Evolutionary conservation across 2,113 vertebrate species (phyloP).

Genomic region (Phoenicopterus ruber): DNA sequence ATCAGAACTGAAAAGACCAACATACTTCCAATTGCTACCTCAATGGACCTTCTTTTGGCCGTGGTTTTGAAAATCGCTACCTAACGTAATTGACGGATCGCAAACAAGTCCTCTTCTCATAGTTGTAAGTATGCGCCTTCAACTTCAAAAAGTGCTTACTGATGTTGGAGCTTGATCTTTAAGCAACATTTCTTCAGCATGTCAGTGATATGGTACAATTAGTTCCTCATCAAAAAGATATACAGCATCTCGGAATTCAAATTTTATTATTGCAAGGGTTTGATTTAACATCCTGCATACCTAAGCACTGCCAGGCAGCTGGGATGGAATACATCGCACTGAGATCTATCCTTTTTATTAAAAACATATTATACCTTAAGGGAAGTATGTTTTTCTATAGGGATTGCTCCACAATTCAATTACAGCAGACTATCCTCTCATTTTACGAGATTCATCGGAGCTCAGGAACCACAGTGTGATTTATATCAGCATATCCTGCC

Average conservation of each 20-base stretch:
- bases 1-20: background rate
- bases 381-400: conserved; percentile 10
- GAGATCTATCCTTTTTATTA: conserved; percentile 56
- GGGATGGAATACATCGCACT: background rate
- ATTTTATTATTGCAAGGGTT: conserved; percentile 20
- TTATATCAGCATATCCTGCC: conserved; percentile 21
- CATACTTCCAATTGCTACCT: background rate
- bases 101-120: background rate
- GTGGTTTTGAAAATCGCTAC: background rate
- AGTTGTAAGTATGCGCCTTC: background rate
- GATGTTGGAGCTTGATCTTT: conserved; percentile 12
- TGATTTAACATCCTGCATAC: conserved; percentile 42
- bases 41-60: background rate
- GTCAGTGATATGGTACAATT: conserved; percentile 17
- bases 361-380: conserved; percentile 57
- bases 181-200: background rate
- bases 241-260: background rate
- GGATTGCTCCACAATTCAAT: conserved; percentile 53
- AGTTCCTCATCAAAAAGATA: conserved; percentile 49
- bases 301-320: background rate
- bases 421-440: conserved; percentile 33
- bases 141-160: conserved; percentile 9
- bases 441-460: conserved; percentile 48
- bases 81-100: background rate
- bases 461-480: conserved; percentile 29